Conservation (phyloP, 2,113 vertebrate species). For the Nicator chloris region DNA sequence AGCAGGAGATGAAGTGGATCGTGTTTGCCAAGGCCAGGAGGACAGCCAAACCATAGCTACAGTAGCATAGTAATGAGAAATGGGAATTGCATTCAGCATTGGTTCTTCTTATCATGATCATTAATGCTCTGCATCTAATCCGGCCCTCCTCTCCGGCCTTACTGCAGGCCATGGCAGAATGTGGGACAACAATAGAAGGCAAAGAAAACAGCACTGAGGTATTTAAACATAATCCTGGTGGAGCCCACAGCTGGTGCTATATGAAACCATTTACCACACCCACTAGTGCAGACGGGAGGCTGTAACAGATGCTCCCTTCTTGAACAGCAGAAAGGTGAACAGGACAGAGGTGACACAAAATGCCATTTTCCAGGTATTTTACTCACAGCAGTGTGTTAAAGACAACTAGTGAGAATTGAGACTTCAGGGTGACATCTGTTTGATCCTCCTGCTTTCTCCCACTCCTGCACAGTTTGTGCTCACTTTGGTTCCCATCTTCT, state of each 20-base stretch:
- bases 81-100: neutral
- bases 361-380: neutral
- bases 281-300: neutral
- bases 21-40: constrained; percentile 60
- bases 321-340: neutral
- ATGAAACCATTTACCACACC: neutral
- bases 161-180: neutral
- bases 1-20: constrained; percentile 63
- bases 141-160: neutral
- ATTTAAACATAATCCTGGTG: neutral
- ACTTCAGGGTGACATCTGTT: neutral
- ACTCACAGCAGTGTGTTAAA: neutral
- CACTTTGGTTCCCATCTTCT: neutral
- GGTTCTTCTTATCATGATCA: neutral
- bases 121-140: neutral
- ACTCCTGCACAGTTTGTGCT: neutral
- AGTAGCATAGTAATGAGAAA: constrained; percentile 48
- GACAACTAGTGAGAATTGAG: neutral
- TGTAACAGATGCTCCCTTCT: neutral
- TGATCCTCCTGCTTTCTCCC: neutral
- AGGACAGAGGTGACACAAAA: neutral
- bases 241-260: neutral
- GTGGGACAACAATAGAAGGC: neutral
- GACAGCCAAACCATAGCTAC: constrained; percentile 61
- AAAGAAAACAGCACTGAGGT: neutral